These are phyloP conservation scores for Trichonephila clavata DNA, from an alignment of 1,140 invertebrate genomes.

Conservation along the genomic window DNA sequence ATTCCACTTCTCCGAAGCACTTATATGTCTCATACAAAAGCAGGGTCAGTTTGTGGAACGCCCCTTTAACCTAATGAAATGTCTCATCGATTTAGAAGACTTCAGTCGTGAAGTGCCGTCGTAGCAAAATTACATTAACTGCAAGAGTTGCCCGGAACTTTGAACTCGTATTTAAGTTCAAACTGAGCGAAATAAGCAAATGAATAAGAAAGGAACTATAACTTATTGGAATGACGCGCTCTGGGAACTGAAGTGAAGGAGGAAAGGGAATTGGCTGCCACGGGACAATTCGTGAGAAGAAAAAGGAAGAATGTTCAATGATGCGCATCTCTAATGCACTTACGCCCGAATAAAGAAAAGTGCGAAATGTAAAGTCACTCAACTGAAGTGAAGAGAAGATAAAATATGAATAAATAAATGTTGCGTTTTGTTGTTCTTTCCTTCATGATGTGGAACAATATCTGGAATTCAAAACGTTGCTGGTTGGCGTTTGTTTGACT, in stretches of 20 bases:
- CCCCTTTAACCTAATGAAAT: constrained; percentile 25
- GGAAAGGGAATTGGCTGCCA: constrained; percentile 45
- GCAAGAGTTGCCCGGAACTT: constrained; percentile 68
- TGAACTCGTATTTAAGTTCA: constrained; percentile 74
- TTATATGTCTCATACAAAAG: not conserved
- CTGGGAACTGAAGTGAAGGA: constrained; percentile 58
- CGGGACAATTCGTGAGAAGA: constrained; percentile 35
- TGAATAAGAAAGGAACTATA: constrained; percentile 69
- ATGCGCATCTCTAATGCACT: constrained; percentile 28
- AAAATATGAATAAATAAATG: constrained; percentile 40
- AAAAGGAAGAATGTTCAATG: constrained; percentile 3
- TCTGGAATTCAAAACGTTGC: not conserved
- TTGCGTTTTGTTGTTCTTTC: no score
- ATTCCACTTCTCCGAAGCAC: no score
- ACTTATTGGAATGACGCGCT: constrained; percentile 65
- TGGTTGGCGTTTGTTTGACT: no score
- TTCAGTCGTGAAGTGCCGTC: constrained; percentile 9
- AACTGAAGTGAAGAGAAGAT: not conserved
- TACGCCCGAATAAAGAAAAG: constrained; percentile 46
- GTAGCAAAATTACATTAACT: constrained; percentile 68
- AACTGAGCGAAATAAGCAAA: constrained; percentile 74
- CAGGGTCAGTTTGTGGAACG: constrained; percentile 5
- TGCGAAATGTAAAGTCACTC: constrained; percentile 31
- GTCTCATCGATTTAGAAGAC: constrained; percentile 52
- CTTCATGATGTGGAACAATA: not conserved